phyloP scores from a whole-genome alignment of 2,113 vertebrate species.

The Nerophis lumbriciformis region DNA sequence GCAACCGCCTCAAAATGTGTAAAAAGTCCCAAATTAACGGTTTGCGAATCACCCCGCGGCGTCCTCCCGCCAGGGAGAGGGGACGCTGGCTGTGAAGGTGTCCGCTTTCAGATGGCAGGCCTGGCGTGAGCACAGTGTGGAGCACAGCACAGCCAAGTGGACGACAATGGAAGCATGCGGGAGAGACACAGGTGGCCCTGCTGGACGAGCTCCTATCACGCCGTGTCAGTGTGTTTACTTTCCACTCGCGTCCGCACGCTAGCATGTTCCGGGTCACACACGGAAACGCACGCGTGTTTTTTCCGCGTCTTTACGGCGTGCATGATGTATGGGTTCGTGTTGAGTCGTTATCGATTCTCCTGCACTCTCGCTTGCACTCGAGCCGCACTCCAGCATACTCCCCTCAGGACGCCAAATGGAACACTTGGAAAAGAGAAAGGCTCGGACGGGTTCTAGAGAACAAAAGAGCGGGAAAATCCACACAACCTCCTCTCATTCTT shows the following conservation, averaged over 20 bases:
- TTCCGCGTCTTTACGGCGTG: neutral
- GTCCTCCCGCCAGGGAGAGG: neutral
- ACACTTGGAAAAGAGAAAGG: slow-evolving; percentile 39
- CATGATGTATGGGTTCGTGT: slow-evolving; percentile 32
- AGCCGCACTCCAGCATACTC: slow-evolving; percentile 47
- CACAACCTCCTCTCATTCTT: slow-evolving; percentile 20
- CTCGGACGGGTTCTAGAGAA: slow-evolving; percentile 11
- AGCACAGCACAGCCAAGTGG: slow-evolving; percentile 74
- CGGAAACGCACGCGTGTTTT: neutral
- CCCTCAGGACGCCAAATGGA: slow-evolving; percentile 55
- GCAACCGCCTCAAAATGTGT: neutral
- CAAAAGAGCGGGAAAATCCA: slow-evolving; percentile 33
- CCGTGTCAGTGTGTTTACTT: slow-evolving; percentile 27
- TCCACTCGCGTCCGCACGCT: slow-evolving; percentile 12
- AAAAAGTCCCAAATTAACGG: too few species aligned
- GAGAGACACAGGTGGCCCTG: slow-evolving; percentile 58
- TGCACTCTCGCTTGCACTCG: slow-evolving; percentile 53
- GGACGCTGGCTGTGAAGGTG: slow-evolving; percentile 36
- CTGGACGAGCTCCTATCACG: slow-evolving; percentile 9
- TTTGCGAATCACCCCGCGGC: neutral
- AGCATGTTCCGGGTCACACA: neutral
- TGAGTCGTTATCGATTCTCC: slow-evolving; percentile 52
- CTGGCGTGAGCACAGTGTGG: slow-evolving; percentile 66
- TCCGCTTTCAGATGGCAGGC: slow-evolving; percentile 60
- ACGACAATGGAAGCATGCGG: slow-evolving; percentile 59